Base-by-base conservation (phyloP, 2,797 vertebrate genomes). In the Astyanax mexicanus region DNA sequence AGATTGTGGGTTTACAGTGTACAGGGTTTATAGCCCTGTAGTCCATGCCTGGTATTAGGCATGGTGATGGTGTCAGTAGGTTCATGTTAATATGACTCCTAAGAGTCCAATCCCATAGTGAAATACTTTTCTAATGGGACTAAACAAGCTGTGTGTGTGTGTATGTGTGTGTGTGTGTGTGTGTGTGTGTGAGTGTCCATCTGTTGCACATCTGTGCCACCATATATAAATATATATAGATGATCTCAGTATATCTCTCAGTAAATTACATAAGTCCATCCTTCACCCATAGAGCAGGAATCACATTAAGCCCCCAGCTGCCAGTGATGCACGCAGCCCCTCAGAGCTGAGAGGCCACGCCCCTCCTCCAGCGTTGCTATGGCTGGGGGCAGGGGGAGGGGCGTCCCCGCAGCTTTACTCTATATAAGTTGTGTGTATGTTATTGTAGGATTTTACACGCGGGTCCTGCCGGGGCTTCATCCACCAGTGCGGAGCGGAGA, bases 381-480 rank as follows among this genome's bases (percentile, higher is more conserved):
- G 77, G 61, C 57, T 42, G 77, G 64, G 19, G 19, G 47, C 57
- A 42, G 77, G 64, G 19, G 19, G 47, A 38, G 67, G 55, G 25
- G 79, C 83, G 83, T 81, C 77, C 82, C 15, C 7, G 17, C 11
- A 32, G 37, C 40, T 27, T 21, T 40, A 32, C 58, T 29, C 12
- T 77, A 74, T 80, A 84, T 75, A 78, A 65, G 61, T 75, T 68
- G 62, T 52, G 37, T 71, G 61, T 66, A 29, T 57, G 27, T 62
- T 1, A 49, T 32, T 11, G 29, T 37, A 4, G 47, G 49, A 27
- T 60, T 19, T 25, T 7, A 5, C 40, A 23, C 32, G 58, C 9
- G 40, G 8, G 37, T 15, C 60, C 57, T 25, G 67, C 32, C 23
- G 54, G 15, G 37, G 32, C 10, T 3, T 3, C 8, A 5, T 4